Evolutionary conservation across 2,113 vertebrate genomes (phyloP).

Genomic region (Diphyllodes magnificus): DNA sequence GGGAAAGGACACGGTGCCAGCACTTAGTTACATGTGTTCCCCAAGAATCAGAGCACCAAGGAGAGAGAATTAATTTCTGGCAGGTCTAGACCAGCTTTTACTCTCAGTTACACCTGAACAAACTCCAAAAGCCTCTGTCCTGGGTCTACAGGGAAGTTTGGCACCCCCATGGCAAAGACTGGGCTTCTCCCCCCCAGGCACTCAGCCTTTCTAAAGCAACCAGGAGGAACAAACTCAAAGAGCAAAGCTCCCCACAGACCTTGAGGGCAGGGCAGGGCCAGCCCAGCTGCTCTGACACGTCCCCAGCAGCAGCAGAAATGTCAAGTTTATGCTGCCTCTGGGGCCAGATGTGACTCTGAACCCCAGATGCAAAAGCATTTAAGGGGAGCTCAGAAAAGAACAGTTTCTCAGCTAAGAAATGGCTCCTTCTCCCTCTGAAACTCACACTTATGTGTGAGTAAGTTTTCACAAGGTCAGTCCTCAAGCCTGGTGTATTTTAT

Average conservation of each 20-base stretch:
- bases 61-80: not conserved
- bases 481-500: not conserved
- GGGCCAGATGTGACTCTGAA: not conserved
- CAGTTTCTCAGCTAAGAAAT: not conserved
- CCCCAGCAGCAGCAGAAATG: not conserved
- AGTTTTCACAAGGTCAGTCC: not conserved
- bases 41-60: not conserved
- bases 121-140: not conserved
- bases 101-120: not conserved
- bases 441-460: not conserved
- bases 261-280: not conserved
- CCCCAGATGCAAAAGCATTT: not conserved
- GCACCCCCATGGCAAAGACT: not conserved
- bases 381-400: not conserved
- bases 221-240: not conserved
- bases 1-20: not conserved
- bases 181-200: not conserved
- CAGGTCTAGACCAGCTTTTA: not conserved
- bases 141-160: not conserved
- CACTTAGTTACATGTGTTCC: accelerated
- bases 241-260: not conserved
- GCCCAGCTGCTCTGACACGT: not conserved
- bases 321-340: not conserved
- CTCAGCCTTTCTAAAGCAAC: not conserved
- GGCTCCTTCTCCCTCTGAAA: not conserved